A percentile compares a stretch with the other conserved stretches of the same genome.
Evolutionary conservation across 2,113 vertebrate genomes (phyloP).

Genomic region (Limanda limanda): DNA sequence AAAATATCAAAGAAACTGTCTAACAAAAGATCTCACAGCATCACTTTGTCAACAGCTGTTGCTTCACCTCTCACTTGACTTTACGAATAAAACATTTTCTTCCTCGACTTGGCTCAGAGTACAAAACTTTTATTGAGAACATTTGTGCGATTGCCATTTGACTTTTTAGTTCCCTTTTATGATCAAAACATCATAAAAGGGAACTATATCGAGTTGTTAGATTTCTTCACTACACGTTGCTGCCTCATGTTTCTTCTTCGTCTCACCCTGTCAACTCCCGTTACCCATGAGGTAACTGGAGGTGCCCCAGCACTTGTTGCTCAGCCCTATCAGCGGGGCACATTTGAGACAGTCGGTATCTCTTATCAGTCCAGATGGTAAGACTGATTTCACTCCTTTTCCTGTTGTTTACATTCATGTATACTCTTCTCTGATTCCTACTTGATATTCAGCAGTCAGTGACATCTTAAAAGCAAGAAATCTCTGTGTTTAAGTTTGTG

Average conservation of each 20-base stretch:
- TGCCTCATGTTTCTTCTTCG: conserved; percentile 53
- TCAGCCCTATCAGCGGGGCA: conserved; percentile 6
- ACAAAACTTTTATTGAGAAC: conserved; percentile 13
- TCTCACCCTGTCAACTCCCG: conserved; percentile 38
- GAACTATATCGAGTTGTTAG: conserved; percentile 26
- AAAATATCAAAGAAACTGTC: conserved; percentile 3
- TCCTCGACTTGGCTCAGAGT: conserved; percentile 11
- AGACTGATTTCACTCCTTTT: conserved; percentile 8
- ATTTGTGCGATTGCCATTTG: conserved; percentile 28
- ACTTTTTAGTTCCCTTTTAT: neutral
- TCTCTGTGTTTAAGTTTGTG: conserved; percentile 1
- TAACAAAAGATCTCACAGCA: neutral
- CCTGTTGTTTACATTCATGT: conserved; percentile 6
- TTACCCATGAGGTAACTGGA: conserved; percentile 54
- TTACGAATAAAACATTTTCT: conserved; percentile 9
- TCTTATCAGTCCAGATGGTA: conserved; percentile 7
- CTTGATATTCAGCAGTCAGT: conserved; percentile 1
- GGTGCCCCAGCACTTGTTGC: conserved; percentile 32
- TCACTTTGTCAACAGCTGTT: conserved; percentile 21
- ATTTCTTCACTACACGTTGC: conserved; percentile 36
- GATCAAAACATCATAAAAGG: conserved; percentile 15
- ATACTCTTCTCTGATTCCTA: neutral
- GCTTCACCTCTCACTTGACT: conserved; percentile 41
- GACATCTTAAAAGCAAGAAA: neutral
- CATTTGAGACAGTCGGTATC: conserved; percentile 31